Evolutionary conservation across 2,888 invertebrate species (phyloP), one percentile per base, ranked within the genome.

Genomic region (Agonopterix arenella): DNA sequence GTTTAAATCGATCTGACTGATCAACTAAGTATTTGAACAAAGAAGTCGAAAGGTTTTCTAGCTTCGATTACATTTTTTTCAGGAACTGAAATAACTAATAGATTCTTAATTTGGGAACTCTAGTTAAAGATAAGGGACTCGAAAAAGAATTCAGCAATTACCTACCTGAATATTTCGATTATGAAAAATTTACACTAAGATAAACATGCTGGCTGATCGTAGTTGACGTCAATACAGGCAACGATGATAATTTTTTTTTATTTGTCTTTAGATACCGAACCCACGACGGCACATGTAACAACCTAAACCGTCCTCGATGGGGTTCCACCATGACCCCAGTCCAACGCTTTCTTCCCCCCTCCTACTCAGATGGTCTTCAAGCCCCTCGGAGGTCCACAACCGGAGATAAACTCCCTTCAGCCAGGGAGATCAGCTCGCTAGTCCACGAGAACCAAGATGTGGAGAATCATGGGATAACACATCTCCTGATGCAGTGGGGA

Each of bases 401-500:
- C 53, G 93, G 93, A 11, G 79, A 81, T 50, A 76, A 81, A 0
- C 86, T 97, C 2, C 96, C 97, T 2, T 96, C 95, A 46, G 92
- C 97, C 0, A 84, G 97, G 36, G 91, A 92, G 53, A 92, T 97
- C 58, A 95, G 96, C 70, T 85, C 93, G 8, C 68, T 90, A 2
- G 90, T 89, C 37, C 93, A 93, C 60, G 84, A 89, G 55, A 89
- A 90, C 60, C 90, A 90, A 56, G 92, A 93, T 61, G 90, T 90
- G 0, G 94, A 93, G 57, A 90, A 92, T 5, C 90, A 91, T 0
- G 90, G 91, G 0, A 90, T 96, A 8, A 95, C 95, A 0, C 92
- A 95, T 59, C 92, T 95, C 91, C 90, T 96, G 52, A 96, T 96
- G 92, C 97, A 97, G 72, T 97, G 97, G 95, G 97, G 97, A 0